These are phyloP conservation scores for Hyposoter dolosus DNA, from an alignment of 2,888 invertebrate species.

Conservation along the genomic window DNA sequence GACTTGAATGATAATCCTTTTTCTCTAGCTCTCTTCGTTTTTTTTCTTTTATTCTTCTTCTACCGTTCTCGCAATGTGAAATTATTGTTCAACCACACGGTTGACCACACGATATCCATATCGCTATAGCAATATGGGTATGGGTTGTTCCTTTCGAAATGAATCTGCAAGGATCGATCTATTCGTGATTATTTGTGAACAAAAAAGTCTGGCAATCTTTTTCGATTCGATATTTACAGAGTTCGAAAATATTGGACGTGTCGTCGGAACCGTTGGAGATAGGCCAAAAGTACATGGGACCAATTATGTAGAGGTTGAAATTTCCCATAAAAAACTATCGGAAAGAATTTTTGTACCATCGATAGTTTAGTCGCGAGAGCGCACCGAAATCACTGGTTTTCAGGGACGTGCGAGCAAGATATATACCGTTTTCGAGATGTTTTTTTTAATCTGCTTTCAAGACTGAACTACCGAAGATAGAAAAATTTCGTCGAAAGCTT, in stretches of 20 bases:
- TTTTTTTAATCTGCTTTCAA: neutral
- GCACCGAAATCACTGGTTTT: neutral
- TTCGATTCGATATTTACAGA: neutral
- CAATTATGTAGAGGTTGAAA: neutral
- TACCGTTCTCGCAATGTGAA: conserved; percentile 20
- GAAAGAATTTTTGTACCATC: neutral
- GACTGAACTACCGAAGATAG: neutral
- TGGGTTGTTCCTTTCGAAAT: neutral
- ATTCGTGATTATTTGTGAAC: neutral
- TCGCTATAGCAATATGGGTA: neutral
- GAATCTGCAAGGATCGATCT: neutral
- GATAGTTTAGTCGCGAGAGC: neutral
- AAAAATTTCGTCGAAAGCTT: neutral
- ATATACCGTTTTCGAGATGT: neutral
- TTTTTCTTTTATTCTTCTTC: conserved; percentile 11
- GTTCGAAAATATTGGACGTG: neutral
- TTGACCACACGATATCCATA: conserved; percentile 7
- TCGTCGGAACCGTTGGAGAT: neutral
- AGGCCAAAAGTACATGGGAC: neutral
- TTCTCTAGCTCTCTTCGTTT: conserved; percentile 56
- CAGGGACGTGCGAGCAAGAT: neutral
- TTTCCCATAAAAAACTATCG: neutral
- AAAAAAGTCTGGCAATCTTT: neutral
- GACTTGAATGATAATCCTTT: conserved; percentile 20
- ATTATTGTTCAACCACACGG: conserved; percentile 23